Base-by-base conservation (phyloP, 2,888 invertebrate genomes). In the Entomobrya proxima region DNA sequence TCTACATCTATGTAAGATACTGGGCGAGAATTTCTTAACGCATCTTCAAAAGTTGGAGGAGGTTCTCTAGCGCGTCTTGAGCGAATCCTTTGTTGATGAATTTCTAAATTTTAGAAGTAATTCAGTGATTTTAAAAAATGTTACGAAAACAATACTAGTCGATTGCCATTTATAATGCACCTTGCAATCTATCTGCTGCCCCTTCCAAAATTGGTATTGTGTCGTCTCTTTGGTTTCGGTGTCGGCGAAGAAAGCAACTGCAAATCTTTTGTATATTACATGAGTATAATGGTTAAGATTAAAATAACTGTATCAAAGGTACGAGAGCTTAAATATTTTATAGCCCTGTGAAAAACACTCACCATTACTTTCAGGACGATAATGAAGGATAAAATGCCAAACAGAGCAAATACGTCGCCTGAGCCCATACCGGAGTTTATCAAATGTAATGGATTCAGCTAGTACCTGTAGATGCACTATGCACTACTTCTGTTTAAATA, bases 1-100 rank as follows among this genome's bases (percentile, higher is more conserved):
- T 88, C 88, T 9, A 88, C 27, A 40, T 88, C 84, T 7, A 88
- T 86, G 37, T 86, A 84, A 0, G 88, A 88, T 7, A 88, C 75
- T 0, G 88, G 88, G 6, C 76, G 69, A 18, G 88, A 88, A 40
- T 64, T 69, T 15, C 47, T 50, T 13, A 88, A 44, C 0, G 88
- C 88, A 18, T 76, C 81, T 18, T 78, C 84, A 67, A 85, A 88
- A 0, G 76, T 67, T 32, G 88, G 88, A 15, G 88, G 86, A 32
- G 85, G 87, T 18, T 85, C 85, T 27, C 85, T 72, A 30, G 79
- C 55, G 24, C 74, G 47, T 37, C 85, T 32, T 0, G 85, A 72
- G 9, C 76, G 74, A 21, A 79, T 47, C 24, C 85, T 30, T 11
- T 79, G 47, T 9, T 85, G 79, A 40, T 85, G 85, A 32, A 79